Base-by-base conservation (phyloP, 2,113 vertebrate genomes). In the Equus quagga region DNA sequence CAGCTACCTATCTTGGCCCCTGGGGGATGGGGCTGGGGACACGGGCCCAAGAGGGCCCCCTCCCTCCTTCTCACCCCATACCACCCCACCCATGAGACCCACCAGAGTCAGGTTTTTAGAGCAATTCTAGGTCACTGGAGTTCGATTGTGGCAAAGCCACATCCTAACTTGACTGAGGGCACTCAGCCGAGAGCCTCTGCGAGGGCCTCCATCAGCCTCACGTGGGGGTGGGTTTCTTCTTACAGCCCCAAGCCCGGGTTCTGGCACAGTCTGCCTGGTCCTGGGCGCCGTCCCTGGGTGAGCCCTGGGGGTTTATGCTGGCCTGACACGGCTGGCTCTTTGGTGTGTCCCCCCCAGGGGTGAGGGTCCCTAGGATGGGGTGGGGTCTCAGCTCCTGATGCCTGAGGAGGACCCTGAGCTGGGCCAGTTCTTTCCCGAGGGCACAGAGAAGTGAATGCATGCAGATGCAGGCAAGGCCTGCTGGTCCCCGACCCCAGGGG, bases 181-280 rank as follows among this genome's bases (percentile, higher is more conserved):
- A 26, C 64, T 49, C 44, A 2, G 3, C 19, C 41, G 1, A 36
- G 46, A 24, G 7, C 14, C n/a, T 24, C 51, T 14, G 13, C 2
- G 0, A 23, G 44, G 51, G n/a, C n/a, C 14, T 7, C 1, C 0
- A 0, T 5, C 9, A 33, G 18, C 62, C 87, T 24, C 1, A 0
- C 2, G 11, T 1, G 12, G 31, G 26, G 28, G 75, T 5, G 5
- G 11, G 14, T 24, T 21, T 51, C 60, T 33, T 12, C 33, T 18
- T 8, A 17, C 1, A 3, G 24, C 33, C 41, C 70, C 6, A 2
- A 76, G n/a, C 60, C 88, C 31, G 18, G n/a, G 41, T 6, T 46
- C 9, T 6, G 8, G 41, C 41, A 51, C 36, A 60, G 78, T 2
- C 60, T 5, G 13, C 31, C 4, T 1, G 31, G 1, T 49, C 64